Evolutionary conservation across 2,113 vertebrate species (phyloP).

Genomic region (Shinisaurus crocodilurus): DNA sequence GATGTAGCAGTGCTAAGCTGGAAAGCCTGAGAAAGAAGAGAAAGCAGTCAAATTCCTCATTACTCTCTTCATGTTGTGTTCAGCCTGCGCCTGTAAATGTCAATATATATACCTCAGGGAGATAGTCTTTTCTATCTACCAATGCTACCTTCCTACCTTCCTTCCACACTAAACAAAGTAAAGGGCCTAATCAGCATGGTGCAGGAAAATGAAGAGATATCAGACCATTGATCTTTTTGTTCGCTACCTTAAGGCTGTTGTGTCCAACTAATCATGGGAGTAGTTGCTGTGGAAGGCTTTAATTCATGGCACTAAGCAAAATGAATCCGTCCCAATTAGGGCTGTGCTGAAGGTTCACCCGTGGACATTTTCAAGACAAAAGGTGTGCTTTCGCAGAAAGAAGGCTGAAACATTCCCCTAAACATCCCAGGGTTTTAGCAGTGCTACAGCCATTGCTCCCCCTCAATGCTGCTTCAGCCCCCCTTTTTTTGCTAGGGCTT

Average conservation of each 20-base stretch:
- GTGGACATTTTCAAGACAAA: not conserved
- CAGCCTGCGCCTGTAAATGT: conserved; percentile 69
- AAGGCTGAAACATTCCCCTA: not conserved
- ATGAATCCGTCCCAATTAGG: conserved; percentile 4
- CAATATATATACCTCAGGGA: conserved; percentile 75
- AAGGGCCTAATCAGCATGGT: conserved; percentile 68
- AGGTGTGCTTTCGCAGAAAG: not conserved
- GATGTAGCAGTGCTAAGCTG: conserved; percentile 45
- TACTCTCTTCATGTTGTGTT: conserved; percentile 62
- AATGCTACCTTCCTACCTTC: conserved; percentile 52
- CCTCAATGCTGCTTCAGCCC: not conserved
- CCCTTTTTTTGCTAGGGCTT: not conserved
- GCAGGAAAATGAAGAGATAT: conserved; percentile 72
- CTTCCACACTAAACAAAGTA: conserved; percentile 74
- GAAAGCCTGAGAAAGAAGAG: conserved; percentile 37
- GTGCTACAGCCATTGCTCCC: not conserved
- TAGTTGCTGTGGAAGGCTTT: conserved; percentile 46
- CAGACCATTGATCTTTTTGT: conserved; percentile 70
- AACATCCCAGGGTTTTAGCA: not conserved
- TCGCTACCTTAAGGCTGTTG: conserved; percentile 61
- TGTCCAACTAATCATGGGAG: conserved; percentile 53
- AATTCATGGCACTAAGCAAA: conserved; percentile 48
- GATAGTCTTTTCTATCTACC: conserved; percentile 66
- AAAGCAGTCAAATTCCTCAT: conserved; percentile 71
- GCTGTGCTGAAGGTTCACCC: not conserved